A percentile compares a stretch with the other conserved stretches of the same genome.
Conservation (phyloP, 2,113 vertebrate genomes). For the Drymodes brunneopygia region DNA sequence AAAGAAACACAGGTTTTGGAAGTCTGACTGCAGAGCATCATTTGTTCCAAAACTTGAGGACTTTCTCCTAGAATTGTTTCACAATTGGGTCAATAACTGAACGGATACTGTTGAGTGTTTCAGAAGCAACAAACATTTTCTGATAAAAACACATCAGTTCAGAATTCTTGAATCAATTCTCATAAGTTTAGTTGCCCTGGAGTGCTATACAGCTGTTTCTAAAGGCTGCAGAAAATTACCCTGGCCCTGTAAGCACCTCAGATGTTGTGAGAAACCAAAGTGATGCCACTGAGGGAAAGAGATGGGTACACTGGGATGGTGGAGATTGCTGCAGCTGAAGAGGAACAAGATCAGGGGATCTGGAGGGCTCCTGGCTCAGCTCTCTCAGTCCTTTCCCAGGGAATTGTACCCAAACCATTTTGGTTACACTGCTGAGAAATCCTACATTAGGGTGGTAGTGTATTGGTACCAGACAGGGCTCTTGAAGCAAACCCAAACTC, state of each 20-base stretch:
- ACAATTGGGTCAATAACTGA: not conserved
- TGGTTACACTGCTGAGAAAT: not conserved
- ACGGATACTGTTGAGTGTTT: not conserved
- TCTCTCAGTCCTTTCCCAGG: not conserved
- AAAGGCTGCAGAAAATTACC: not conserved
- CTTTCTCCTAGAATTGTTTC: not conserved
- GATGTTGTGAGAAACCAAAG: not conserved
- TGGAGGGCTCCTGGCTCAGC: not conserved
- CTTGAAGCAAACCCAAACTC: not conserved
- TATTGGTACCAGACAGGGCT: not conserved
- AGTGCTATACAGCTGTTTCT: not conserved
- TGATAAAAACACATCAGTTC: not conserved
- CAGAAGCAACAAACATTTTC: not conserved
- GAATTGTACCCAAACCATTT: not conserved
- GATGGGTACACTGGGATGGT: too few relatives aligned
- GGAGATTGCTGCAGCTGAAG: not conserved
- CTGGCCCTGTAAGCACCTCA: fast-evolving
- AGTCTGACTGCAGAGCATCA: not conserved
- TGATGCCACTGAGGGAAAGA: not conserved
- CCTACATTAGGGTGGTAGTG: not conserved
- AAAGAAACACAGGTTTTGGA: not conserved
- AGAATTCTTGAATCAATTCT: not conserved
- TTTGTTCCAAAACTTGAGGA: not conserved
- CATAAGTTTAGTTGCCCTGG: not conserved
- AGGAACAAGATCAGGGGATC: not conserved